A percentile compares a stretch with the other conserved stretches of the same genome.
phyloP scores from a whole-genome alignment of 2,888 invertebrate species.

The Acanthosepion pharaonis region DNA sequence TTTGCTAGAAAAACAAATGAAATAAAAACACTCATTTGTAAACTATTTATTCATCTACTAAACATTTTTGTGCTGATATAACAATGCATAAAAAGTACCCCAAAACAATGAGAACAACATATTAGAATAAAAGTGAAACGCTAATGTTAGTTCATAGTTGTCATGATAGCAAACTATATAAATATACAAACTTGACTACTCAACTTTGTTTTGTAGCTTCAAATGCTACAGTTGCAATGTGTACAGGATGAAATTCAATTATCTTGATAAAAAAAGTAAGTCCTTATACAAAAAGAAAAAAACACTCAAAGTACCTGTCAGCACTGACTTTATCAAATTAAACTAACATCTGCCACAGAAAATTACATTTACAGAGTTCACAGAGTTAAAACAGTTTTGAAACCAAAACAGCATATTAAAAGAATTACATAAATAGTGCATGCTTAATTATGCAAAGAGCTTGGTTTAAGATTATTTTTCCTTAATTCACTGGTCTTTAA shows the following conservation, averaged over 20 bases:
- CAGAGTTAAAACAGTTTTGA: neutral
- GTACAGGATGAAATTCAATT: neutral
- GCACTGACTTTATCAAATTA: conserved; percentile 33
- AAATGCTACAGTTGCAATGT: neutral
- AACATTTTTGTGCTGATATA: neutral
- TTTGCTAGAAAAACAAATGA: neutral
- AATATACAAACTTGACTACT: neutral
- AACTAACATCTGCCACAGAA: neutral
- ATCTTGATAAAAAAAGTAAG: neutral
- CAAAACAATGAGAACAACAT: neutral
- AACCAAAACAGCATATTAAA: neutral
- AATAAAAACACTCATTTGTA: neutral
- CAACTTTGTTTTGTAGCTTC: neutral
- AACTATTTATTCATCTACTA: neutral
- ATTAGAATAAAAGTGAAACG: neutral
- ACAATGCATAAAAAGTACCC: neutral
- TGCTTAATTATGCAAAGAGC: too few species aligned
- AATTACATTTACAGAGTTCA: neutral
- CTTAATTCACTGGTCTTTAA: too few species aligned
- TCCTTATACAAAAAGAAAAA: neutral
- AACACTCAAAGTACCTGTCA: neutral
- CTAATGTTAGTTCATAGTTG: neutral
- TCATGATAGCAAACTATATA: neutral
- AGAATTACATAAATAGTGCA: neutral
- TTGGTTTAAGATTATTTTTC: too few species aligned